These are phyloP conservation scores for Schizopygopsis pylzovi DNA, from an alignment of 2,797 vertebrate genomes.

Conservation along the genomic window DNA sequence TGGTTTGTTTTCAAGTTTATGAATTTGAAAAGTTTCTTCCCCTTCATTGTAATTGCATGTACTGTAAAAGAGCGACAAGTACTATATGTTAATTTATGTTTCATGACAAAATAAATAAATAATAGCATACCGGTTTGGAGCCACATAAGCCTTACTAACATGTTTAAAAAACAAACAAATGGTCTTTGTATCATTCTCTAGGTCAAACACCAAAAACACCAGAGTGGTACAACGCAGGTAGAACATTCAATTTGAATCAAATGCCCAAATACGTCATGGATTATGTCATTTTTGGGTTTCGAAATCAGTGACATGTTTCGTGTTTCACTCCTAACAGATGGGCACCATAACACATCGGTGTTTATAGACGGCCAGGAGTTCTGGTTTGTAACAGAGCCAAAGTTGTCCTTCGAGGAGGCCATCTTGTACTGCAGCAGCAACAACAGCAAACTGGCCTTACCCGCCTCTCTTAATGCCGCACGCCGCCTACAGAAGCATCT, in stretches of 20 bases:
- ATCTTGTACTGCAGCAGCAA: slow-evolving; percentile 82
- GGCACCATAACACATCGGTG: slow-evolving; percentile 80
- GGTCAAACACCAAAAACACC: slow-evolving; percentile 84
- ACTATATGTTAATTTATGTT: neutral
- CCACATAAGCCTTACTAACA: neutral
- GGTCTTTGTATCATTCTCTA: slow-evolving; percentile 61
- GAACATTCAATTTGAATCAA: slow-evolving; percentile 41
- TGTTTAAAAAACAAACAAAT: neutral
- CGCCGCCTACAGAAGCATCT: slow-evolving; percentile 72
- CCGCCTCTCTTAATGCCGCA: slow-evolving; percentile 71
- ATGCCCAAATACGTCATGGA: neutral
- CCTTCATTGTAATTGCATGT: neutral
- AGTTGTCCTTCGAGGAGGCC: slow-evolving; percentile 85
- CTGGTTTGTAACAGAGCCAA: slow-evolving; percentile 87
- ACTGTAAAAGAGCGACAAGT: neutral
- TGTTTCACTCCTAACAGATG: slow-evolving; percentile 62
- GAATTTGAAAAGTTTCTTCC: neutral
- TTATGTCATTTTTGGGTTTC: neutral
- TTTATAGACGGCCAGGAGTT: slow-evolving; percentile 89
- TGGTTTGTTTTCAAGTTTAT: neutral
- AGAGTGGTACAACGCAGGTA: slow-evolving; percentile 94
- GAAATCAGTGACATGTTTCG: neutral
- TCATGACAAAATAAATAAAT: neutral
- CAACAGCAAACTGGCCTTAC: slow-evolving; percentile 83
- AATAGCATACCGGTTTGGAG: neutral